Base-by-base conservation (phyloP, 2,797 vertebrate species). In the Kryptolebias ocellatus region DNA sequence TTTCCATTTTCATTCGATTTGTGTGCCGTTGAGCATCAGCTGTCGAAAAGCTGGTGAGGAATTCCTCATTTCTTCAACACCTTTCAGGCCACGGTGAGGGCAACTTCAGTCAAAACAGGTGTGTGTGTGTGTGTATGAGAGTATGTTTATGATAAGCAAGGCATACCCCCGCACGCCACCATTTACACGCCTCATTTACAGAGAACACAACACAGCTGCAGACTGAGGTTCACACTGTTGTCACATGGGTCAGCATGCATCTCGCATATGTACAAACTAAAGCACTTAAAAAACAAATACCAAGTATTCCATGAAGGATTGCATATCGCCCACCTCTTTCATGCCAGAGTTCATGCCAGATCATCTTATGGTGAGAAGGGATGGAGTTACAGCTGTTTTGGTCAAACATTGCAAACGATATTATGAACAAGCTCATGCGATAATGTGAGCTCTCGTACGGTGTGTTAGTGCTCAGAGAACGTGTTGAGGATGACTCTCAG, bases 151-250 rank as follows among this genome's bases (percentile, higher is more conserved):
- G 63, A 87, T 84, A 85, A 80, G 78, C 72, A 17, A 69, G 82
- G 65, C 70, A 62, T 67, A 67, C 47, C 64, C 74, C 77, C 67
- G 10, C 67, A 86, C 17, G 53, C 78, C 79, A 66, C 70, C 83
- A 81, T 82, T 39, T 37, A 60, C 79, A 83, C 4, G 84, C 64
- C 74, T 87, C 87, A 85, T 83, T 88, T 72, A 9, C 72, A 52
- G 66, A 52, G 65, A 83, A 80, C 79, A 78, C 73, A 78, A 84
- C 81, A 72, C 72, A 78, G 76, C 76, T 80, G 87, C 76, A 9
- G 74, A 51, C 58, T 49, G 77, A 74, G 49, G 39, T 50, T 60
- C 4, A 17, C 76, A 81, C 84, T 86, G 85, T 87, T 74, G 84
- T 78, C 81, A 74, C 64, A 64, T n/a, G 69, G 53, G 4, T 37